Evolutionary conservation across 1,140 invertebrate genomes (phyloP).

Genomic region (Gyrodactylus bullatarudis): DNA sequence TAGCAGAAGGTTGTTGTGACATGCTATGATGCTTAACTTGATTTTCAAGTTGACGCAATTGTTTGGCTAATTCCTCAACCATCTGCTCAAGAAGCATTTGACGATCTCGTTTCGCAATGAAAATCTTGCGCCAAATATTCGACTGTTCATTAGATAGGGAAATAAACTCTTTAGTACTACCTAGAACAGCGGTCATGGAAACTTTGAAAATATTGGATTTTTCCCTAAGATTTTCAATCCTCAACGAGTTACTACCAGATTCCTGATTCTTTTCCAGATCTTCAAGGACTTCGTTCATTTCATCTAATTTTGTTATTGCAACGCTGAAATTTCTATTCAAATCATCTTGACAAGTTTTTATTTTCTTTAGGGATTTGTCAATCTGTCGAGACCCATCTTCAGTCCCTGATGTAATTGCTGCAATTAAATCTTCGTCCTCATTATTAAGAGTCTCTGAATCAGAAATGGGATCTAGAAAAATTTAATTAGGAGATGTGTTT

Average conservation of each 20-base stretch:
- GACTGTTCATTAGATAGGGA: neutral
- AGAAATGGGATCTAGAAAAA: neutral
- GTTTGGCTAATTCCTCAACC: slow-evolving; percentile 71
- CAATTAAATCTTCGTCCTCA: neutral
- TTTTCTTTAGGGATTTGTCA: neutral
- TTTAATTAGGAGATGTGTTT: no score
- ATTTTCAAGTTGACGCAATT: slow-evolving; percentile 59
- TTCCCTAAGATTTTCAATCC: neutral
- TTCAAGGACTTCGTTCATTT: neutral
- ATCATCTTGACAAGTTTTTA: neutral
- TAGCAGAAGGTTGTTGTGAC: neutral
- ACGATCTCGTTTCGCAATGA: slow-evolving; percentile 74
- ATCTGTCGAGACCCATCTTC: neutral
- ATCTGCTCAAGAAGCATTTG: slow-evolving; percentile 68
- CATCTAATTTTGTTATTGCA: neutral
- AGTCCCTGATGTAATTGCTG: neutral
- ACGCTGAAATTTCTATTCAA: neutral
- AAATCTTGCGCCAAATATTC: slow-evolving; percentile 40
- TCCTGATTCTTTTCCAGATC: neutral
- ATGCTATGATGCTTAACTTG: slow-evolving; percentile 10
- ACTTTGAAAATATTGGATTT: neutral
- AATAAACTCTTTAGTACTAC: neutral
- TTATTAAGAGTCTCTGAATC: neutral
- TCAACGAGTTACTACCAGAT: neutral
- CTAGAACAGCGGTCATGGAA: neutral